A percentile compares a stretch with the other conserved stretches of the same genome.
phyloP scores from a whole-genome alignment of 2,797 vertebrate species.

The Pseudochaenichthys georgianus region DNA sequence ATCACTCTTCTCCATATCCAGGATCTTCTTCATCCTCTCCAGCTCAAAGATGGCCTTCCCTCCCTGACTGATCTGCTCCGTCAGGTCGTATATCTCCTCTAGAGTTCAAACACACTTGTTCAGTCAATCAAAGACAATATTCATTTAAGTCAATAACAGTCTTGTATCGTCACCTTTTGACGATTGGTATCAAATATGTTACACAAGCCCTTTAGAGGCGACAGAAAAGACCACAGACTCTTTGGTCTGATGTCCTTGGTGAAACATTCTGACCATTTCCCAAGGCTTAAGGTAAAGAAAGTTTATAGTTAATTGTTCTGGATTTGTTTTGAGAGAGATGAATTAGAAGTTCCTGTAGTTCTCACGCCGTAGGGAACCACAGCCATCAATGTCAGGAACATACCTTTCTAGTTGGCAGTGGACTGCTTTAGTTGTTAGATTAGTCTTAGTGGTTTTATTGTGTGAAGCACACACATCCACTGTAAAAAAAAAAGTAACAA shows the following conservation, averaged over 20 bases:
- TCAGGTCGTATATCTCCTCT: constrained; percentile 94
- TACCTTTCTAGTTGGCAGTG: too few relatives aligned
- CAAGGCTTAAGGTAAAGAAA: too few relatives aligned
- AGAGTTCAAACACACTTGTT: constrained; percentile 23
- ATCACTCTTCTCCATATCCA: constrained; percentile 90
- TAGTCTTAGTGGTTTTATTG: too few relatives aligned
- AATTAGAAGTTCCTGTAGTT: not conserved
- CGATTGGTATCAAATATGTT: not conserved
- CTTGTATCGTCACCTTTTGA: not conserved
- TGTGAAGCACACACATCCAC: too few relatives aligned
- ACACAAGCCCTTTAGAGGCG: not conserved
- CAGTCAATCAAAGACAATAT: not conserved
- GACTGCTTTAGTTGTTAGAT: too few relatives aligned
- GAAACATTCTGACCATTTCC: not conserved
- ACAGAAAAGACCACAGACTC: not conserved
- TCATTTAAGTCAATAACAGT: not conserved
- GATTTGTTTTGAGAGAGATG: not conserved
- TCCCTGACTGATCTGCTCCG: constrained; percentile 89
- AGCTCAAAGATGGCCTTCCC: constrained; percentile 94
- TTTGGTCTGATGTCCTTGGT: not conserved
- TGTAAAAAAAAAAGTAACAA: too few relatives aligned
- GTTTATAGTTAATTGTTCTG: not conserved
- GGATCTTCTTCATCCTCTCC: constrained; percentile 91
- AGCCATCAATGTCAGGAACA: too few relatives aligned
- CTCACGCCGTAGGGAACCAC: not conserved